phyloP scores from a whole-genome alignment of 1,140 invertebrate genomes.

The Lordiphosa clarofinis region DNA sequence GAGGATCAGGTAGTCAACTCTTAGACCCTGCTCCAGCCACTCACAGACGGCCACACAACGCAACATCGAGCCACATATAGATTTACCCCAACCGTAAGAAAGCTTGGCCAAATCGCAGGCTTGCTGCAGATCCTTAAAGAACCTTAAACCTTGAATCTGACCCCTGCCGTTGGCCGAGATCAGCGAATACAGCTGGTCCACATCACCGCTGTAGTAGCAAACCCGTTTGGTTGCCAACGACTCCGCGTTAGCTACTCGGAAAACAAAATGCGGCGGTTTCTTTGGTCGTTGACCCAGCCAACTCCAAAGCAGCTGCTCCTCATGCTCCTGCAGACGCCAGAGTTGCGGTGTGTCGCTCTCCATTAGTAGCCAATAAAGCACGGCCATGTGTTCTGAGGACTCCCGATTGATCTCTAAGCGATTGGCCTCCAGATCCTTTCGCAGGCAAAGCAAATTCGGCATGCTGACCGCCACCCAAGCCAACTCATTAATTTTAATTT shows the following conservation, averaged over 20 bases:
- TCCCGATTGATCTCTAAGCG: too few species aligned
- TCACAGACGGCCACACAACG: slow-evolving; percentile 22
- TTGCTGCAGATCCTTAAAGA: slow-evolving; percentile 5
- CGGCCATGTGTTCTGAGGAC: too few species aligned
- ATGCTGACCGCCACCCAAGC: background rate
- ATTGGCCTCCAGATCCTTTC: too few species aligned
- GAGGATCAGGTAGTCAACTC: too few species aligned
- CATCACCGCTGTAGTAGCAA: slow-evolving; percentile 14
- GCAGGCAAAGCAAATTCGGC: too few species aligned
- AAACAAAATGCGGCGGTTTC: slow-evolving; percentile 1
- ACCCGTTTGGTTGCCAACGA: background rate
- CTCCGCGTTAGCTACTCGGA: background rate
- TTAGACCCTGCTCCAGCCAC: too few species aligned
- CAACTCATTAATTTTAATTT: slow-evolving; percentile 7
- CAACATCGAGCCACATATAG: slow-evolving; percentile 15
- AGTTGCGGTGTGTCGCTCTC: too few species aligned
- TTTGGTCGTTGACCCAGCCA: background rate
- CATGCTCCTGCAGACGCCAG: too few species aligned
- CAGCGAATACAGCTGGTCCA: slow-evolving; percentile 8
- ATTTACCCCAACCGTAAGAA: slow-evolving; percentile 16
- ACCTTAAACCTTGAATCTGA: background rate
- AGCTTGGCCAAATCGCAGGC: slow-evolving; percentile 6
- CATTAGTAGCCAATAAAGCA: too few species aligned
- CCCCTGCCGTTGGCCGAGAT: background rate
- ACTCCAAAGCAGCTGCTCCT: slow-evolving; percentile 6